Evolutionary conservation across 2,888 invertebrate genomes (phyloP).

Genomic region (Heliconius hortense): DNA sequence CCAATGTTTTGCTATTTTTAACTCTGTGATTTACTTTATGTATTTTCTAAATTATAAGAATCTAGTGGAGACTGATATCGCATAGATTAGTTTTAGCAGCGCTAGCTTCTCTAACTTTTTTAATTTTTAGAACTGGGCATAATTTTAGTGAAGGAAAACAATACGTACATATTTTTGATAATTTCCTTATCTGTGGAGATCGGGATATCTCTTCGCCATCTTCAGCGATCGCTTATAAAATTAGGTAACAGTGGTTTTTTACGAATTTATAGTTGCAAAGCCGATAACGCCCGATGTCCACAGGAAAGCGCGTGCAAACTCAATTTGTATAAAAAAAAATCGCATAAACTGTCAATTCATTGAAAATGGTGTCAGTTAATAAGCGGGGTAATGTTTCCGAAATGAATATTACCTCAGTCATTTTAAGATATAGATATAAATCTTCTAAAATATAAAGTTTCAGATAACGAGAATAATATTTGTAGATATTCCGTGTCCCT

Average conservation of each 20-base stretch:
- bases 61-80: constrained; percentile 82
- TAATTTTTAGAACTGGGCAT: constrained; percentile 70
- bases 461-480: constrained; percentile 63
- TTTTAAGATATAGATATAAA: constrained; percentile 58
- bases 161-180: constrained; percentile 70
- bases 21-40: constrained; percentile 81
- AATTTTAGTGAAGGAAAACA: constrained; percentile 56
- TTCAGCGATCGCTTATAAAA: constrained; percentile 27
- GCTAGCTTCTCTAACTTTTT: constrained; percentile 79
- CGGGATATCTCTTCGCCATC: constrained; percentile 39
- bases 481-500: constrained; percentile 76
- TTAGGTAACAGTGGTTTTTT: constrained; percentile 33
- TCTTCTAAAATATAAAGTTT: constrained; percentile 68
- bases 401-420: constrained; percentile 60
- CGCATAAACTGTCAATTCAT: constrained; percentile 76
- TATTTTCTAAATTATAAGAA: constrained; percentile 81
- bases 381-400: constrained; percentile 60
- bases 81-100: constrained; percentile 82
- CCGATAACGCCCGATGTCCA: constrained; percentile 51
- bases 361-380: constrained; percentile 76
- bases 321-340: constrained; percentile 55
- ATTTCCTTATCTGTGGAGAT: constrained; percentile 63
- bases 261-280: constrained; percentile 38
- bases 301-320: constrained; percentile 60
- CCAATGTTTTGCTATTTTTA: constrained; percentile 78